phyloP scores from a whole-genome alignment of 2,113 vertebrate genomes.

The Mesembrinibis cayennensis region DNA sequence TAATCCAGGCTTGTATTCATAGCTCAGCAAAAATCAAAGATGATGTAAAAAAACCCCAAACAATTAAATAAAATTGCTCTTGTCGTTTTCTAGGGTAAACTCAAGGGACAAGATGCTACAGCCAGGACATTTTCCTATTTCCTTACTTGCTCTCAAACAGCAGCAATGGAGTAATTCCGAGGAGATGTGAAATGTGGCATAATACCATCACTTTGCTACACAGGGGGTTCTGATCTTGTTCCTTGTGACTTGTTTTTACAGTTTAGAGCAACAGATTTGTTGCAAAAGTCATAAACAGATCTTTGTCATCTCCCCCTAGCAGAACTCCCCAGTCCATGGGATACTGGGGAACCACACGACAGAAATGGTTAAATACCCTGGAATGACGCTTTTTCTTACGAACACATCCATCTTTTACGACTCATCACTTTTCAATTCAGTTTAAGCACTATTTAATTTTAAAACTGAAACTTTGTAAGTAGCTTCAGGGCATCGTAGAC shows the following conservation, averaged over 20 bases:
- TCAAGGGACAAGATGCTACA: background rate
- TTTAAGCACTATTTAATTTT: conserved; percentile 3
- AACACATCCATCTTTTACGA: background rate
- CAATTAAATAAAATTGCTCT: background rate
- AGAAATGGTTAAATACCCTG: background rate
- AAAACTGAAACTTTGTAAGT: background rate
- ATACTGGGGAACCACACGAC: rapidly evolving
- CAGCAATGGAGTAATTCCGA: rapidly evolving
- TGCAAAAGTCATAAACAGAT: background rate
- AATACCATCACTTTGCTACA: background rate
- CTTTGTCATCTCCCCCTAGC: background rate
- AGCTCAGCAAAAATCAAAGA: background rate
- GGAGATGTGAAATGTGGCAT: background rate
- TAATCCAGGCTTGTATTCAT: background rate
- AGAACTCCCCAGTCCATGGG: background rate
- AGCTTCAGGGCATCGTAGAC: background rate
- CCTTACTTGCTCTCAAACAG: background rate
- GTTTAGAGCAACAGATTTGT: background rate
- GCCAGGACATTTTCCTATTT: background rate
- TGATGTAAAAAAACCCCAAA: background rate
- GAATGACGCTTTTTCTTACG: background rate
- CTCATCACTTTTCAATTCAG: background rate
- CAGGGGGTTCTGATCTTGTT: background rate
- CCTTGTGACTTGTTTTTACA: background rate
- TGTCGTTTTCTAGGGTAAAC: background rate